Percentiles rank a stretch among this genome's conserved stretches.
These are phyloP conservation scores for Cygnus olor DNA, from an alignment of 2,797 vertebrate genomes.

Conservation along the genomic window DNA sequence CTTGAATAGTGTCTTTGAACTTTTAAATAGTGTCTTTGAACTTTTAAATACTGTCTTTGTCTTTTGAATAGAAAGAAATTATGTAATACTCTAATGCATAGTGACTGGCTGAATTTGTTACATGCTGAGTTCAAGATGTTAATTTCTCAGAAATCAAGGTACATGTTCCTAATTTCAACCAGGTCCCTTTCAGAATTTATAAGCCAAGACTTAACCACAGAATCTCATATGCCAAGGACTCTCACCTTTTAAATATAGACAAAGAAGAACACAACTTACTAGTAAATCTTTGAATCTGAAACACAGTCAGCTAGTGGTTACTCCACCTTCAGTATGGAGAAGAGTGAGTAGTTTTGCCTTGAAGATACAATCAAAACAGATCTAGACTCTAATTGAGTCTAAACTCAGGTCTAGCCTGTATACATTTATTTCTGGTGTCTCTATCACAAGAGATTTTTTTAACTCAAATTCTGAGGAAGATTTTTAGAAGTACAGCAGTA, in stretches of 20 bases:
- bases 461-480: neutral
- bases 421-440: neutral
- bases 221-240: neutral
- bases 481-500: neutral
- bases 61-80: neutral
- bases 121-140: neutral
- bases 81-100: neutral
- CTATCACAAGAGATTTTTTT: neutral
- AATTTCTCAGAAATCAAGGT: neutral
- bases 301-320: neutral
- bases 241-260: neutral
- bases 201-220: neutral
- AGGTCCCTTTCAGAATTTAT: neutral
- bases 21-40: no score
- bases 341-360: neutral
- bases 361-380: neutral
- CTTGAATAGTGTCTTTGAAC: neutral
- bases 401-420: neutral
- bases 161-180: neutral
- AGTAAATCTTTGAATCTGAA: neutral
- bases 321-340: neutral
- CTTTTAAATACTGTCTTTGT: no score
- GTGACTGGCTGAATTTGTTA: neutral
- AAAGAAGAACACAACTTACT: neutral
- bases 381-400: neutral